phyloP scores from a whole-genome alignment of 92 coral and sea anemone genomes.

The Zoanthus solanderi region DNA sequence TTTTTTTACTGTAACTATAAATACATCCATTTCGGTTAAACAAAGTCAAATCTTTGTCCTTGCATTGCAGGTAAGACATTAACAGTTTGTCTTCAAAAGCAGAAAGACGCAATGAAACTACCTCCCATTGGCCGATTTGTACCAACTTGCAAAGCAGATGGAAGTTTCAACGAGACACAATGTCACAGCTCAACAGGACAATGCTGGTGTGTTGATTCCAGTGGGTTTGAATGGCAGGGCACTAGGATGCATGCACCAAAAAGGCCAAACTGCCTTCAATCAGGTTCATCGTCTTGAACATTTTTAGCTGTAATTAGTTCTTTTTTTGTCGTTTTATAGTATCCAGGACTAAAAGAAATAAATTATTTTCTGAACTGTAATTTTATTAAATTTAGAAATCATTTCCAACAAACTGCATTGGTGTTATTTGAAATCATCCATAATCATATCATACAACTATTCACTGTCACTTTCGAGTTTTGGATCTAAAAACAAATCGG shows the following conservation, averaged over 20 bases:
- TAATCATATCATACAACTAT: too few relatives aligned
- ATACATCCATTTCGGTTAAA: too few relatives aligned
- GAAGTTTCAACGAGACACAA: slow-evolving; percentile 85
- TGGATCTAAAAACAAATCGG: neutral
- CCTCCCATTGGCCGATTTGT: slow-evolving; percentile 90
- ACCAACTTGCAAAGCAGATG: slow-evolving; percentile 89
- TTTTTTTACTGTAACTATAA: too few relatives aligned
- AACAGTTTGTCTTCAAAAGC: slow-evolving; percentile 77
- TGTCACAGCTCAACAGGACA: slow-evolving; percentile 93
- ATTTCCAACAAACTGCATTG: too few relatives aligned
- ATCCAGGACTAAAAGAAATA: too few relatives aligned
- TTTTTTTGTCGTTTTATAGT: too few relatives aligned
- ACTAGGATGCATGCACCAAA: slow-evolving; percentile 45
- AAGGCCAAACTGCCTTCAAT: slow-evolving; percentile 2
- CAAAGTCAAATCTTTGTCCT: too few relatives aligned
- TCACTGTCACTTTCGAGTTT: neutral
- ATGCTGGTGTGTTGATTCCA: slow-evolving; percentile 96
- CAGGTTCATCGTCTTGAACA: neutral
- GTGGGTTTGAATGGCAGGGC: slow-evolving; percentile 87
- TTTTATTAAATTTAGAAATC: too few relatives aligned
- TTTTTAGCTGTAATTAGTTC: too few relatives aligned
- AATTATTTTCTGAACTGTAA: too few relatives aligned
- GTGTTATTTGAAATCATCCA: too few relatives aligned
- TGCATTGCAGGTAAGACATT: slow-evolving; percentile 57
- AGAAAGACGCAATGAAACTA: slow-evolving; percentile 72